Conservation (phyloP, 2,888 invertebrate species). For the Cybosia mesomella region DNA sequence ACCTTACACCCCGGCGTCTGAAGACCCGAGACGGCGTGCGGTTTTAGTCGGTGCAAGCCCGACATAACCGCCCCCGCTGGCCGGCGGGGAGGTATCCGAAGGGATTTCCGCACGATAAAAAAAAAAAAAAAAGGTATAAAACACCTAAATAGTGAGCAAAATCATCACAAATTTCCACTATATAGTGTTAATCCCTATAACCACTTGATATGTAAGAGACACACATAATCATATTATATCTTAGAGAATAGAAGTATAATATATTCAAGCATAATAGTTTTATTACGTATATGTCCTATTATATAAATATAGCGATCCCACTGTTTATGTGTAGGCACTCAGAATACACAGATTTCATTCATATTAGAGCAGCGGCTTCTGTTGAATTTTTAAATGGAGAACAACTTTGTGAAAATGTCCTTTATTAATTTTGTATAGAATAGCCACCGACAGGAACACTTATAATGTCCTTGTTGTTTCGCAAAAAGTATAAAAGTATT, state of each 20-base stretch:
- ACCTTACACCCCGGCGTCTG: too few species aligned
- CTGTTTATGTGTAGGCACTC: constrained; percentile 17
- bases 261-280: constrained; percentile 11
- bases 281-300: constrained; percentile 9
- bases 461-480: constrained; percentile 14
- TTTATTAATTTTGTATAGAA: constrained; percentile 33
- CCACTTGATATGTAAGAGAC: neutral
- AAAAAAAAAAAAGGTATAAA: too few species aligned
- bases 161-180: neutral
- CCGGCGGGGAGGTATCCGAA: too few species aligned
- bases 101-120: too few species aligned
- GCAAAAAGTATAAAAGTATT: constrained; percentile 17
- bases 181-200: neutral
- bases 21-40: too few species aligned
- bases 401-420: constrained; percentile 12
- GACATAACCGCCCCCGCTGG: too few species aligned
- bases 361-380: constrained; percentile 40
- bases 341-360: constrained; percentile 42
- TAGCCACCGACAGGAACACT: constrained; percentile 24
- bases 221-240: neutral
- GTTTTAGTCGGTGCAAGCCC: too few species aligned
- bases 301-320: neutral
- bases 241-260: neutral
- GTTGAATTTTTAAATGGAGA: constrained; percentile 44
- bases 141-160: too few species aligned